These are phyloP conservation scores for Mimas tiliae DNA, from an alignment of 2,888 invertebrate genomes.

Conservation along the genomic window DNA sequence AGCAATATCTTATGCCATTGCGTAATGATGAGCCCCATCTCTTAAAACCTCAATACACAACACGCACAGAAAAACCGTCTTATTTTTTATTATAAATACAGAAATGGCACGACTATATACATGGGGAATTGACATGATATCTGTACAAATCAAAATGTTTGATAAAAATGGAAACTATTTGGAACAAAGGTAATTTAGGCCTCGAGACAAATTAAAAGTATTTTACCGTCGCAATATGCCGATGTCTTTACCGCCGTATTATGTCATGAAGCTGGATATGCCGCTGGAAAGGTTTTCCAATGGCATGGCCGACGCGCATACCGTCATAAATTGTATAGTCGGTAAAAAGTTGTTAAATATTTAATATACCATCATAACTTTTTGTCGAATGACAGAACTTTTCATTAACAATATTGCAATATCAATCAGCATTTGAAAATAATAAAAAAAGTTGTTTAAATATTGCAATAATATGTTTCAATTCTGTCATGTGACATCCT, in stretches of 20 bases:
- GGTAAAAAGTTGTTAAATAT: constrained; percentile 36
- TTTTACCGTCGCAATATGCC: not conserved
- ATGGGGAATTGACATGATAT: constrained; percentile 80
- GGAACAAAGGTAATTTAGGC: constrained; percentile 53
- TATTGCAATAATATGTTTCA: not conserved
- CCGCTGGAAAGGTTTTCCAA: too few species aligned
- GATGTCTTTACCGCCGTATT: not conserved
- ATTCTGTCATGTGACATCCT: constrained; percentile 1
- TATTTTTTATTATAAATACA: constrained; percentile 58
- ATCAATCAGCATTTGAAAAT: too few species aligned
- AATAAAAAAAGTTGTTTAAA: too few species aligned
- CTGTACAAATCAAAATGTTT: constrained; percentile 58
- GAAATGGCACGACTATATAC: constrained; percentile 82
- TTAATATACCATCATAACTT: not conserved
- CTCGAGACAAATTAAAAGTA: constrained; percentile 44
- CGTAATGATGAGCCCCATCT: constrained; percentile 55
- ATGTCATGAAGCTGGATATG: too few species aligned
- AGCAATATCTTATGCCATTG: constrained; percentile 27
- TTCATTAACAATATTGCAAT: too few species aligned
- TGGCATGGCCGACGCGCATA: too few species aligned
- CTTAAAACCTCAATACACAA: constrained; percentile 60
- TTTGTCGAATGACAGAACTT: too few species aligned
- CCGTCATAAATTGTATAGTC: constrained; percentile 41
- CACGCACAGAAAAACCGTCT: constrained; percentile 60
- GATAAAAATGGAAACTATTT: constrained; percentile 42